These are phyloP conservation scores for Pollenia labialis DNA, from an alignment of 2,888 invertebrate genomes.

Conservation along the genomic window DNA sequence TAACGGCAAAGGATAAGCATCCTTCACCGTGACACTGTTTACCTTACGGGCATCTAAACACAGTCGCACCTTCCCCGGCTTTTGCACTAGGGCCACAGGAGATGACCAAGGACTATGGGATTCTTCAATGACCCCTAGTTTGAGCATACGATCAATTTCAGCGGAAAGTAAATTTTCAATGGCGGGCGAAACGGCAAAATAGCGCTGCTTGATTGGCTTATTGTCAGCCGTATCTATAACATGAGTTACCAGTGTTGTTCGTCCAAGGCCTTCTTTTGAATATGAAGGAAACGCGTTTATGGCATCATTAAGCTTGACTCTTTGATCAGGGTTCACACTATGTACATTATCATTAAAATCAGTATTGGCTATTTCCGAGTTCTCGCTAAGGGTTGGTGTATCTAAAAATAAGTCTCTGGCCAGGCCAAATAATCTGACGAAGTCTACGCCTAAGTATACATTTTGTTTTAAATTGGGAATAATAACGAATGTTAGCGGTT, in stretches of 20 bases:
- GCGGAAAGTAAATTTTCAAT: conserved; percentile 25
- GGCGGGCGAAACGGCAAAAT: conserved; percentile 36
- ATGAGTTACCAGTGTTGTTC: conserved; percentile 15
- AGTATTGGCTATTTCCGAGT: neutral
- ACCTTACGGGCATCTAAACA: conserved; percentile 43
- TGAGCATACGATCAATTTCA: conserved; percentile 40
- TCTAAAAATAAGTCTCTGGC: conserved; percentile 33
- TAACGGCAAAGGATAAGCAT: conserved; percentile 40
- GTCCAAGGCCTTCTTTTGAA: conserved; percentile 40
- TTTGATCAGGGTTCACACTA: neutral
- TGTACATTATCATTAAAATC: conserved; percentile 11
- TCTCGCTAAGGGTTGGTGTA: neutral
- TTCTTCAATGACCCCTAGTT: conserved; percentile 45
- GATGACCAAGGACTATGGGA: conserved; percentile 44
- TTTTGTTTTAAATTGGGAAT: conserved; percentile 28
- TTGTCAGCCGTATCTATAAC: conserved; percentile 28
- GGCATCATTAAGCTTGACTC: neutral
- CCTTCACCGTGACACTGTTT: conserved; percentile 23
- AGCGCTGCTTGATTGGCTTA: conserved; percentile 34
- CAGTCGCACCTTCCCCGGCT: conserved; percentile 47
- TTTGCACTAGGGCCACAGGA: conserved; percentile 30
- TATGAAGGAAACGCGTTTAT: conserved; percentile 43
- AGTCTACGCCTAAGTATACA: conserved; percentile 47
- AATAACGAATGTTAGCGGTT: neutral
- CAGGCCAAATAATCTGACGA: neutral